phyloP scores from a whole-genome alignment of 2,888 invertebrate species.

The Byasa hedistus region DNA sequence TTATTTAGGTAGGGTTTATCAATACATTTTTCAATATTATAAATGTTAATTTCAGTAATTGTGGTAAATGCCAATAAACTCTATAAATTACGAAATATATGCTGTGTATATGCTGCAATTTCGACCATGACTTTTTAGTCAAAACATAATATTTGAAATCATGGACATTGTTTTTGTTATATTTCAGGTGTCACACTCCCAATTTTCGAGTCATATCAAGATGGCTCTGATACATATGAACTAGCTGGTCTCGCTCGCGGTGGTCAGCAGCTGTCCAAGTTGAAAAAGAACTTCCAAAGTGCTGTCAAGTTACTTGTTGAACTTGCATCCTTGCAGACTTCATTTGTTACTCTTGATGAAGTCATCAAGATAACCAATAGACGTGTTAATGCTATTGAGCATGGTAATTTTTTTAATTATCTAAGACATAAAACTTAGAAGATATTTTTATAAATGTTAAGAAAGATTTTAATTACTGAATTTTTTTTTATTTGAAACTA shows the following conservation, averaged over 20 bases:
- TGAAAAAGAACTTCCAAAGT: constrained; percentile 98
- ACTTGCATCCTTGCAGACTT: constrained; percentile 98
- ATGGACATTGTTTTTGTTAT: neutral
- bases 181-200: constrained; percentile 94
- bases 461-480: too few species aligned
- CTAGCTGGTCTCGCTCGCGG: constrained; percentile 97
- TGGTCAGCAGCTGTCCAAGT: constrained; percentile 96
- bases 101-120: too few species aligned
- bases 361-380: constrained; percentile 99
- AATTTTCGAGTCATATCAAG: constrained; percentile 95
- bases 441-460: too few species aligned
- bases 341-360: constrained; percentile 98
- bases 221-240: constrained; percentile 98
- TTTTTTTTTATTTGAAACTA: too few species aligned
- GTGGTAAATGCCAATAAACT: too few species aligned
- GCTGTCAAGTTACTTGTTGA: constrained; percentile 97
- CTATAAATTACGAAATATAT: too few species aligned
- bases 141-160: neutral
- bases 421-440: neutral
- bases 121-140: too few species aligned
- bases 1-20: too few species aligned
- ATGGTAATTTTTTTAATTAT: constrained; percentile 75
- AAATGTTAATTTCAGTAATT: too few species aligned
- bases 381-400: constrained; percentile 99
- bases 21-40: too few species aligned